Conservation (phyloP, 1,140 invertebrate species). For the Microplitis demolitor region DNA sequence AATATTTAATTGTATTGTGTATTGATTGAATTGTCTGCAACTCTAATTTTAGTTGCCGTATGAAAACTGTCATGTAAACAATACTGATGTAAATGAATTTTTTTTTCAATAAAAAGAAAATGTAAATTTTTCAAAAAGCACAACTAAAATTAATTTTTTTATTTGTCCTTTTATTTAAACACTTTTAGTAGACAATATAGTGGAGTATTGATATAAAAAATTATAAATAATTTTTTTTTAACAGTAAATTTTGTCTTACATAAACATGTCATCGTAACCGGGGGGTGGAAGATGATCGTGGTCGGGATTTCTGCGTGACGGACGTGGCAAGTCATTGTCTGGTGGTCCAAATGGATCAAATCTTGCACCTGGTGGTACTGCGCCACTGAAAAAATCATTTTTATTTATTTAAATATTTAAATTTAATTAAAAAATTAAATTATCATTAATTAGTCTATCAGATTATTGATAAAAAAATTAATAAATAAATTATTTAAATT, state of each 20-base stretch:
- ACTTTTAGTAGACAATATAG: no score
- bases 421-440: no score
- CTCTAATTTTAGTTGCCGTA: neutral
- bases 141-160: neutral
- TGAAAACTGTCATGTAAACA: neutral
- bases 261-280: constrained; percentile 76
- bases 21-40: neutral
- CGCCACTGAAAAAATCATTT: constrained; percentile 61
- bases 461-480: no score
- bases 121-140: constrained; percentile 7
- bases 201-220: neutral
- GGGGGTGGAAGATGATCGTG: constrained; percentile 78
- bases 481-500: no score
- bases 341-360: constrained; percentile 83
- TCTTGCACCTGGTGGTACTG: constrained; percentile 76
- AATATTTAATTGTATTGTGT: neutral
- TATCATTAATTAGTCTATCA: no score
- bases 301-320: constrained; percentile 63
- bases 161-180: no score
- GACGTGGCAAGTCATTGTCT: constrained; percentile 51
- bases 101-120: neutral
- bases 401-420: neutral
- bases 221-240: no score
- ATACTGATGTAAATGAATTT: neutral
- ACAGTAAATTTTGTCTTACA: constrained; percentile 58